Evolutionary conservation across 2,888 invertebrate genomes (phyloP), one percentile per base, ranked within the genome.

Genomic region (Proisotoma minuta): DNA sequence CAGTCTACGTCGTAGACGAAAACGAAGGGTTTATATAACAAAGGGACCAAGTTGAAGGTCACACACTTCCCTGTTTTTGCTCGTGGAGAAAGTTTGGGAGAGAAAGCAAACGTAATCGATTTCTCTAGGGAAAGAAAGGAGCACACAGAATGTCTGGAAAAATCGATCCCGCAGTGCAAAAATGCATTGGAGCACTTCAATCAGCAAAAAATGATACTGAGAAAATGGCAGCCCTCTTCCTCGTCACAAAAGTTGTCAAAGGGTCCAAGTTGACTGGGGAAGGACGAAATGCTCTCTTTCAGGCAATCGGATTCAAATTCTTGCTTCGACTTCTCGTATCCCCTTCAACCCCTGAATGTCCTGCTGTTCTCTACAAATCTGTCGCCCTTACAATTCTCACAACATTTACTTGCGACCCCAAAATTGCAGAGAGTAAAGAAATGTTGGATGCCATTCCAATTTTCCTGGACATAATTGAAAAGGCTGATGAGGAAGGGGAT

Each of bases 211-310:
- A 85, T 77, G 93, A 94, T 78, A 91, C 91, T 0, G 92, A 93
- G 78, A 92, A 91, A 77, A 91, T 94, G 77, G 92, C 93, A 43
- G 91, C 88, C 1, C 82, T 94, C 54, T 91, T 93, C 77, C 88
- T 93, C 87, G 91, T 93, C 57, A 92, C 93, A 2, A 94, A 93
- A 78, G 79, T 92, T 58, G 87, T 93, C 40, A 89, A 90, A 78
- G 86, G 87, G 69, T 88, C 88, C 76, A 89, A 91, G 75, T 89
- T 91, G 76, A 85, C 84, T 74, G 80, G 85, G 10, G 81, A 84
- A n/a, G 85, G 85, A n/a, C 89, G 88, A 77, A 87, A 86, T 75
- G 82, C 87, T 29, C 81, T 95, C 2, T 91, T 94, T 75, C 90
- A 93, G 79, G 89, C 91, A 1, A 91, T 95, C 74, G 94, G 94